phyloP scores from a whole-genome alignment of 2,113 vertebrate species.

The Dicrurus megarhynchus region DNA sequence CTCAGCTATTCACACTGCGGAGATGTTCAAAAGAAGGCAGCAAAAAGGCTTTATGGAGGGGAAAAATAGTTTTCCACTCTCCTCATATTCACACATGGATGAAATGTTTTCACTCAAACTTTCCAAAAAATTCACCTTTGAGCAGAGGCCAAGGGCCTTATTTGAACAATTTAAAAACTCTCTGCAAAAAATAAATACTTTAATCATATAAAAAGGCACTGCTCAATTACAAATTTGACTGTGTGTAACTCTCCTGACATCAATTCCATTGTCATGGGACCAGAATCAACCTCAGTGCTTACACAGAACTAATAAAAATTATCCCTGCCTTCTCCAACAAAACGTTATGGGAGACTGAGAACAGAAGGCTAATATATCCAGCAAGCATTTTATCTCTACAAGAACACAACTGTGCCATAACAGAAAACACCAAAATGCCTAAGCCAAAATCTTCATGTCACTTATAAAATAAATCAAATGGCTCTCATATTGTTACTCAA shows the following conservation, averaged over 20 bases:
- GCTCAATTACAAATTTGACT: not conserved
- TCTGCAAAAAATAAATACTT: constrained; percentile 17
- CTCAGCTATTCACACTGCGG: not conserved
- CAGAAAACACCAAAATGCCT: not conserved
- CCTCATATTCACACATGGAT: constrained; percentile 22
- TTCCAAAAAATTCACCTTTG: constrained; percentile 36
- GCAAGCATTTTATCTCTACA: not conserved
- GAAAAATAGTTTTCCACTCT: constrained; percentile 33
- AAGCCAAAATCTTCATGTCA: not conserved
- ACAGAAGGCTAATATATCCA: not conserved
- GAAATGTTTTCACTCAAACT: not conserved
- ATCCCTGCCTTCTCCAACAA: not conserved
- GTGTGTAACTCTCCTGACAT: not conserved
- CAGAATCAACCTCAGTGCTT: not conserved
- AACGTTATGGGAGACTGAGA: not conserved
- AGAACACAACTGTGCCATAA: not conserved
- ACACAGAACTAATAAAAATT: not conserved
- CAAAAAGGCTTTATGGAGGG: not conserved
- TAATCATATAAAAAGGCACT: not conserved
- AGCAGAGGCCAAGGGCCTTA: not conserved
- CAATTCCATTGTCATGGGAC: not conserved
- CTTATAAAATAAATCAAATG: not conserved
- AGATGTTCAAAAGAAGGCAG: not conserved
- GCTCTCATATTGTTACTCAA: not conserved
- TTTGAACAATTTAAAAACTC: not conserved